Base-by-base conservation (phyloP, 2,797 vertebrate genomes). In the Centroberyx gerrardi region DNA sequence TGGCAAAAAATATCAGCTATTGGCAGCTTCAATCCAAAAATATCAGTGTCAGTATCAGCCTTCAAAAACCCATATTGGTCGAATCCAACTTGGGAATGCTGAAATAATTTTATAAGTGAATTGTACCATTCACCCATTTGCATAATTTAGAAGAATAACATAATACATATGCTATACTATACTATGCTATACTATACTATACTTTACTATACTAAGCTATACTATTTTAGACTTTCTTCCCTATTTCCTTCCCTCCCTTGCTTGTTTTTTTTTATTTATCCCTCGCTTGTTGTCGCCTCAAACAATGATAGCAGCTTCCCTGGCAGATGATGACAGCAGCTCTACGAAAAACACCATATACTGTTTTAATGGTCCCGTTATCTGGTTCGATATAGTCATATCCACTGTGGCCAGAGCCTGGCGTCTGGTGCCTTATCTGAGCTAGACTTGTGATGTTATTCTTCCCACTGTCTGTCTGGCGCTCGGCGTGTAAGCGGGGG, bases 391-490 rank as follows among this genome's bases (percentile, higher is more conserved):
- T 80, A 52, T 18, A 74, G 72, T 88, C 73, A n/a, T 62, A 76
- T 80, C 71, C 74, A 59, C 28, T 49, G 67, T 83, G 82, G 60
- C 48, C 60, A 29, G 51, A 64, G 67, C 54, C 9, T 22, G 56
- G 51, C 5, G 72, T 67, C 59, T 71, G 70, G 68, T 52, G 1
- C 55, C 68, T 80, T 88, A 85, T 90, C 86, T 70, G 64, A 12
- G 36, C 14, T 2, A 76, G 81, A 64, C 56, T 22, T 65, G n/a
- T 68, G 72, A 55, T 83, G 73, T 54, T 79, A 58, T 74, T 85
- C 62, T 62, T 75, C 80, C 62, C 15, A 0, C 22, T 36, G 22
- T 67, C 51, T 76, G 28, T 49, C 60, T 63, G n/a, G 4, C 2
- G 2, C 48, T 72, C 38, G n/a, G 68, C 49, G 68, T 85, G 52